Evolutionary conservation across 2,113 vertebrate species (phyloP).

Genomic region (Phocoena phocoena): DNA sequence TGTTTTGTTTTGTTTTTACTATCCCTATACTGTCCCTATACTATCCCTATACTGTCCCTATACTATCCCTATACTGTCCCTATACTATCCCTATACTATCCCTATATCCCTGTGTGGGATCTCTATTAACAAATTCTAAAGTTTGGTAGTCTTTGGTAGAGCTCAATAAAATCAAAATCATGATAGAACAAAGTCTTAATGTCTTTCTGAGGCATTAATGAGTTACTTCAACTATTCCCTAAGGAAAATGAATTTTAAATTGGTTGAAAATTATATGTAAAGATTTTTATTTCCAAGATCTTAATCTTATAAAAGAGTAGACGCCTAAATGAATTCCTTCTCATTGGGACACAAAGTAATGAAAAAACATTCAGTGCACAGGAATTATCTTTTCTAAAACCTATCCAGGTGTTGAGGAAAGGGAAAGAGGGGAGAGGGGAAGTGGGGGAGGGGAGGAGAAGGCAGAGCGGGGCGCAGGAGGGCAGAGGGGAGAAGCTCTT

Average conservation of each 20-base stretch:
- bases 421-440: too few relatives aligned
- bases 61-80: too few relatives aligned
- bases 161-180: not conserved
- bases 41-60: too few relatives aligned
- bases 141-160: too few relatives aligned
- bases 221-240: not conserved
- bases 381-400: not conserved
- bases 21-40: too few relatives aligned
- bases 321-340: not conserved
- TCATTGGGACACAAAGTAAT: not conserved
- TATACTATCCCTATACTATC: too few relatives aligned
- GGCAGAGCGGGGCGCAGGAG: accelerated
- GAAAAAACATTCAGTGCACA: accelerated
- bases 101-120: not conserved
- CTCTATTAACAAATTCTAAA: not conserved
- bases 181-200: not conserved
- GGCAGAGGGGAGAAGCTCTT: not conserved
- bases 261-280: not conserved
- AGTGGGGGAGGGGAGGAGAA: accelerated
- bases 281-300: not conserved
- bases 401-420: not conserved
- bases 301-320: not conserved
- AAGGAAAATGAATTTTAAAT: not conserved
- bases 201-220: not conserved
- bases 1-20: not conserved